phyloP scores from a whole-genome alignment of 2,113 vertebrate species.

The Gymnocephalus cernua region DNA sequence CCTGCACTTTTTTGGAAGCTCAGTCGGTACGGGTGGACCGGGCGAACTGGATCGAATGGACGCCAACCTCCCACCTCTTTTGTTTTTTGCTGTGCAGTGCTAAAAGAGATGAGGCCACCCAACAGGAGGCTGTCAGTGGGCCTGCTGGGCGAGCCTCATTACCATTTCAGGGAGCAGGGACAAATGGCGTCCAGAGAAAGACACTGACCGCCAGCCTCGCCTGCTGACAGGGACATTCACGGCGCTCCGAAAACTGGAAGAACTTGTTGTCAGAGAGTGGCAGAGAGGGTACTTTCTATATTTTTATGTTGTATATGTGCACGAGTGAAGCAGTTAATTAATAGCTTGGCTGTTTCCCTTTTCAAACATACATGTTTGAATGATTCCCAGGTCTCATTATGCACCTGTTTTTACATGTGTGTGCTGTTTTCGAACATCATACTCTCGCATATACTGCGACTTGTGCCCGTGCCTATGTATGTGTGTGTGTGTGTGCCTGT shows the following conservation, averaged over 20 bases:
- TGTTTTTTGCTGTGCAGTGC: conserved; percentile 60
- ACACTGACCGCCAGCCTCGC: conserved; percentile 23
- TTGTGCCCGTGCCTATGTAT: too few relatives aligned
- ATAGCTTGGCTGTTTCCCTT: background rate
- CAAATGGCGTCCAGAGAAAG: conserved; percentile 42
- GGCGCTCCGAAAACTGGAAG: background rate
- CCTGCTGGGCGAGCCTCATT: conserved; percentile 66
- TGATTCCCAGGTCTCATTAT: background rate
- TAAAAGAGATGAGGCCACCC: conserved; percentile 60
- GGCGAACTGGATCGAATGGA: conserved; percentile 40
- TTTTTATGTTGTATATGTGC: too few relatives aligned
- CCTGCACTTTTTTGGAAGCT: conserved; percentile 57
- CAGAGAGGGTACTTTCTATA: conserved; percentile 18
- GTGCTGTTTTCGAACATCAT: background rate
- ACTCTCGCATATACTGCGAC: too few relatives aligned
- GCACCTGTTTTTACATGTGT: conserved; percentile 6
- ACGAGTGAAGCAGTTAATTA: conserved; percentile 7
- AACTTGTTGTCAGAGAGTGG: conserved; percentile 46
- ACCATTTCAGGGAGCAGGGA: conserved; percentile 58
- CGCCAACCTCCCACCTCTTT: conserved; percentile 58
- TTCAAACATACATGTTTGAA: background rate
- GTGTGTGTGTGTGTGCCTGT: background rate
- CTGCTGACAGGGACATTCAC: conserved; percentile 33
- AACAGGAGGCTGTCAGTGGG: conserved; percentile 63
- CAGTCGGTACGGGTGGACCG: conserved; percentile 51